Conservation (phyloP, 2,888 invertebrate species). For the Chrysotoxum bicinctum region DNA sequence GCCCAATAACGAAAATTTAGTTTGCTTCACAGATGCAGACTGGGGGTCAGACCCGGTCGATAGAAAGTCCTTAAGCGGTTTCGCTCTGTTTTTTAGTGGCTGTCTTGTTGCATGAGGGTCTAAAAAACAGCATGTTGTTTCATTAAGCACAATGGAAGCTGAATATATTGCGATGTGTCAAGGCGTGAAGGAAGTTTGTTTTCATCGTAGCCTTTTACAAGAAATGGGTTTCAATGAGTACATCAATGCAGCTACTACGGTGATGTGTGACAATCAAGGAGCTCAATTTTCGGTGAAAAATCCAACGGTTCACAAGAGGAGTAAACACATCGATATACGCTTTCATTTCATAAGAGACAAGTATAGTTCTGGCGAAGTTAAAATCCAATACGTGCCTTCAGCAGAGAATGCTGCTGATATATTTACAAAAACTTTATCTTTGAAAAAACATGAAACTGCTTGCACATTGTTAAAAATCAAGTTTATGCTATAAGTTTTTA, state of each 20-base stretch:
- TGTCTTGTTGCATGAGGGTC: too few relatives aligned
- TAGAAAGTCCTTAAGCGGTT: conserved; percentile 32
- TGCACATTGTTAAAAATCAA: background rate
- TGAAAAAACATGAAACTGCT: conserved; percentile 36
- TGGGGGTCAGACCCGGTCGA: background rate
- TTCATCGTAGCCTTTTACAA: background rate
- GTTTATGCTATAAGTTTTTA: too few relatives aligned
- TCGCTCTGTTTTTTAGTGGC: too few relatives aligned
- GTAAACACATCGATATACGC: background rate
- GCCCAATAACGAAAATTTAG: too few relatives aligned
- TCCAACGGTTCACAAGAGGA: background rate
- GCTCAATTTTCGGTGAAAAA: background rate
- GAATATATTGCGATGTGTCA: conserved; percentile 37
- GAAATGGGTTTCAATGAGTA: background rate
- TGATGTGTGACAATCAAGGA: conserved; percentile 23
- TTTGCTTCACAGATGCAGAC: conserved; percentile 16
- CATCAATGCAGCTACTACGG: background rate
- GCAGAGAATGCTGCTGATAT: conserved; percentile 54
- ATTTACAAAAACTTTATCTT: conserved; percentile 44
- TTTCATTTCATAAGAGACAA: background rate
- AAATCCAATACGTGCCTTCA: conserved; percentile 47
- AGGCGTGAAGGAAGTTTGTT: conserved; percentile 28
- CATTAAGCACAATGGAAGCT: conserved; percentile 40
- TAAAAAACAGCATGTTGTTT: conserved; percentile 12
- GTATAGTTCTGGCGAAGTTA: conserved; percentile 15